These are phyloP conservation scores for Pantherophis vulpinus DNA, from an alignment of 2,797 vertebrate species.

Conservation along the genomic window DNA sequence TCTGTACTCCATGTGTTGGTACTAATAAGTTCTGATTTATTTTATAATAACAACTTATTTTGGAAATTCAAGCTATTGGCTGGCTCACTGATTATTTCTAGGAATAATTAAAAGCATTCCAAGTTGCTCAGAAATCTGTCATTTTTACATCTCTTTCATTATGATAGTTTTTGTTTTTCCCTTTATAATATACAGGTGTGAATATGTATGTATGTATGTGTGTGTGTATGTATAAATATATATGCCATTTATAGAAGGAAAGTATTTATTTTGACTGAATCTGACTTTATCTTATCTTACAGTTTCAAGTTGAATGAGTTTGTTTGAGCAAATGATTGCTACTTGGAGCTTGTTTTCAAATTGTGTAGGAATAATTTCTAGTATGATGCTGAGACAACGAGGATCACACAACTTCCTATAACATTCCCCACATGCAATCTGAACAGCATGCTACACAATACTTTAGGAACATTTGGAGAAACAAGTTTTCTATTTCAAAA, in stretches of 20 bases:
- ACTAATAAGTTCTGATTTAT: constrained; percentile 5
- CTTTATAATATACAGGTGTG: background rate
- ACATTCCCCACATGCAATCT: background rate
- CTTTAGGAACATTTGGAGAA: background rate
- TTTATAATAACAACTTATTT: background rate
- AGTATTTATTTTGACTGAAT: background rate
- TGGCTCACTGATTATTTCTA: constrained; percentile 7
- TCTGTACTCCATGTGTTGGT: background rate
- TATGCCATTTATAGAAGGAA: background rate
- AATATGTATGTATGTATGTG: background rate
- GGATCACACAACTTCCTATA: background rate
- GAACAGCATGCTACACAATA: background rate
- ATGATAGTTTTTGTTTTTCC: background rate
- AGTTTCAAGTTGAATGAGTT: background rate
- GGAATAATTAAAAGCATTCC: constrained; percentile 4
- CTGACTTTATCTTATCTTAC: background rate
- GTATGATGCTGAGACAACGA: background rate
- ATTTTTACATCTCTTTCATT: background rate
- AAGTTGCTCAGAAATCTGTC: background rate
- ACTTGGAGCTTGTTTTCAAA: background rate
- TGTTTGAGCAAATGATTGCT: background rate
- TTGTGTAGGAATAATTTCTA: background rate
- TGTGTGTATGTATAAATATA: background rate
- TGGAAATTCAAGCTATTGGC: background rate
- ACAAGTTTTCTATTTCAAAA: background rate